phyloP scores from a whole-genome alignment of 2,888 invertebrate genomes.

The Agrenia bidenticulata region DNA sequence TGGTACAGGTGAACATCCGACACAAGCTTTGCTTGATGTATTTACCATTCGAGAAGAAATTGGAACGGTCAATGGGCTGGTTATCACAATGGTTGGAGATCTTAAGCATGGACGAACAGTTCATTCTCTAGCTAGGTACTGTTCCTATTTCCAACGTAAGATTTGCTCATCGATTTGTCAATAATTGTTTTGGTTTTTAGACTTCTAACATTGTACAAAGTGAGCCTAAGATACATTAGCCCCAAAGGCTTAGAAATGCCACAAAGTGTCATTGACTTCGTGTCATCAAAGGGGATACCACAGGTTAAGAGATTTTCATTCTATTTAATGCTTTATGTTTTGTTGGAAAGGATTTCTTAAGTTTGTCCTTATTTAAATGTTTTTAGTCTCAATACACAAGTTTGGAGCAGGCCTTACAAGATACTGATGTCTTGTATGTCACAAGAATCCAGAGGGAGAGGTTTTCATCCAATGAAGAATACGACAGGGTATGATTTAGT shows the following conservation, averaged over 20 bases:
- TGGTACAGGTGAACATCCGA: slow-evolving; percentile 95
- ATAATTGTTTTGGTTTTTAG: slow-evolving; percentile 53
- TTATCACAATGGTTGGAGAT: slow-evolving; percentile 97
- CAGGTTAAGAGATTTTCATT: slow-evolving; percentile 60
- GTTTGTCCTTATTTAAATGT: no score
- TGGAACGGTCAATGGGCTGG: slow-evolving; percentile 95
- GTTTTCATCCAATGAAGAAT: slow-evolving; percentile 79
- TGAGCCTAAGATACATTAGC: slow-evolving; percentile 87
- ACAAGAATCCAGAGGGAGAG: slow-evolving; percentile 95
- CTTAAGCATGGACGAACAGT: slow-evolving; percentile 97
- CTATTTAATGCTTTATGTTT: background rate
- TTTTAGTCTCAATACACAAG: no score
- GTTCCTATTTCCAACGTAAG: background rate
- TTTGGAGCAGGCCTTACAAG: slow-evolving; percentile 82
- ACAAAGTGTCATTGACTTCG: slow-evolving; percentile 74
- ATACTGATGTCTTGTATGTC: slow-evolving; percentile 97
- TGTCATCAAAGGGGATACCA: slow-evolving; percentile 73
- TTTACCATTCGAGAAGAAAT: slow-evolving; percentile 99
- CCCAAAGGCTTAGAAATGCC: slow-evolving; percentile 83
- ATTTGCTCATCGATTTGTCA: slow-evolving; percentile 6
- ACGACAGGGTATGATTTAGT: slow-evolving; percentile 69
- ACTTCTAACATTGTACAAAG: slow-evolving; percentile 88
- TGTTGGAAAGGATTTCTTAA: no score
- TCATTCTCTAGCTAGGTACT: slow-evolving; percentile 84
- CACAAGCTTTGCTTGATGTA: slow-evolving; percentile 93